phyloP scores from a whole-genome alignment of 2,113 vertebrate genomes.

The Chitala chitala region DNA sequence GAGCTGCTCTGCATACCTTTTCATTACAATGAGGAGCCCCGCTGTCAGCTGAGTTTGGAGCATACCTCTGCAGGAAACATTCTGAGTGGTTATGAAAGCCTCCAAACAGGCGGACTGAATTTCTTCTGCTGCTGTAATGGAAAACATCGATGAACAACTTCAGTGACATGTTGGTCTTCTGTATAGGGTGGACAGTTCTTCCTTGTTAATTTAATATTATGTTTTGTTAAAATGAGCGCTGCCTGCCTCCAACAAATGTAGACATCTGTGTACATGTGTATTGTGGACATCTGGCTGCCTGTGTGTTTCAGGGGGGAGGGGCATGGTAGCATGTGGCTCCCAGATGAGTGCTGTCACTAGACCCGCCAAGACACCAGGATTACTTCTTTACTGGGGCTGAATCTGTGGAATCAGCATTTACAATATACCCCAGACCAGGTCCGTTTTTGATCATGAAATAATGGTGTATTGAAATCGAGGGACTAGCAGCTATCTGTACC shows the following conservation, averaged over 20 bases:
- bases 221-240: not conserved
- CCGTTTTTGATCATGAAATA: too few relatives aligned
- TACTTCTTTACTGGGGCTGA: not conserved
- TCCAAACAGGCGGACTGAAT: not conserved
- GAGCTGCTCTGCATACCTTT: not conserved
- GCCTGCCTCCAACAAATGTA: not conserved
- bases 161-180: not conserved
- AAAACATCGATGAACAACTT: not conserved
- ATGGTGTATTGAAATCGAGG: too few relatives aligned
- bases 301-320: not conserved
- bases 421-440: too few relatives aligned
- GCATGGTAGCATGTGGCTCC: not conserved
- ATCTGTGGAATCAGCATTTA: too few relatives aligned
- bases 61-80: not conserved
- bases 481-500: too few relatives aligned
- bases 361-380: not conserved
- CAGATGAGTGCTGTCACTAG: not conserved
- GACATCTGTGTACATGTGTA: not conserved
- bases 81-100: not conserved
- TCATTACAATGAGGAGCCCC: not conserved
- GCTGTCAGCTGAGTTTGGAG: not conserved
- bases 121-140: not conserved
- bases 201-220: not conserved
- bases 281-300: not conserved
- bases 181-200: not conserved